Evolutionary conservation across 2,797 vertebrate species (phyloP).

Genomic region (Danionella dracula): DNA sequence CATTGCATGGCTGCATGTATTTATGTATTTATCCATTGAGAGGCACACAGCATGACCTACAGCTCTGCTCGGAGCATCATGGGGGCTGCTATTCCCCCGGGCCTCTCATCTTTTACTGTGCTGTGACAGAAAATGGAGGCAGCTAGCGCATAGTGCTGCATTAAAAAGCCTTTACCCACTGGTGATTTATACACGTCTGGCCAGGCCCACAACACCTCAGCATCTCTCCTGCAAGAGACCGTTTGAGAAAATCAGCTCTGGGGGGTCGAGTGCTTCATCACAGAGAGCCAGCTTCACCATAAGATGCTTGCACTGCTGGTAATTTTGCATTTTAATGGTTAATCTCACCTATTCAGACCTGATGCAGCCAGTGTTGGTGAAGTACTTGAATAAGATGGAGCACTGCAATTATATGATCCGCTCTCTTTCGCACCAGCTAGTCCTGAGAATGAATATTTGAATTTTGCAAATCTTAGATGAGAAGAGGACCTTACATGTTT

Average conservation of each 20-base stretch:
- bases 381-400: slow-evolving; percentile 57
- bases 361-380: slow-evolving; percentile 13
- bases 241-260: slow-evolving; percentile 53
- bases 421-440: slow-evolving; percentile 61
- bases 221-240: slow-evolving; percentile 59
- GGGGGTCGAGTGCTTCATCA: slow-evolving; percentile 50
- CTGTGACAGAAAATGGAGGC: slow-evolving; percentile 79
- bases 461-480: slow-evolving; percentile 50
- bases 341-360: slow-evolving; percentile 39
- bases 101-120: slow-evolving; percentile 81
- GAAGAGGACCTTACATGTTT: background rate
- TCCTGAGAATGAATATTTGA: slow-evolving; percentile 58
- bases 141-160: slow-evolving; percentile 74
- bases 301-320: slow-evolving; percentile 51
- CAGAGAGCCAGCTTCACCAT: slow-evolving; percentile 34
- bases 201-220: slow-evolving; percentile 54
- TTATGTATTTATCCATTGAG: slow-evolving; percentile 77
- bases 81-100: slow-evolving; percentile 69
- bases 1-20: slow-evolving; percentile 73
- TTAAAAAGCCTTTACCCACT: slow-evolving; percentile 82
- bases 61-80: slow-evolving; percentile 65
- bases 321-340: slow-evolving; percentile 74
- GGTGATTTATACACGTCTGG: slow-evolving; percentile 75
- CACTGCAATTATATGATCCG: slow-evolving; percentile 64
- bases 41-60: slow-evolving; percentile 66